Evolutionary conservation across 2,888 invertebrate genomes (phyloP).

Genomic region (Andrena bicolor): DNA sequence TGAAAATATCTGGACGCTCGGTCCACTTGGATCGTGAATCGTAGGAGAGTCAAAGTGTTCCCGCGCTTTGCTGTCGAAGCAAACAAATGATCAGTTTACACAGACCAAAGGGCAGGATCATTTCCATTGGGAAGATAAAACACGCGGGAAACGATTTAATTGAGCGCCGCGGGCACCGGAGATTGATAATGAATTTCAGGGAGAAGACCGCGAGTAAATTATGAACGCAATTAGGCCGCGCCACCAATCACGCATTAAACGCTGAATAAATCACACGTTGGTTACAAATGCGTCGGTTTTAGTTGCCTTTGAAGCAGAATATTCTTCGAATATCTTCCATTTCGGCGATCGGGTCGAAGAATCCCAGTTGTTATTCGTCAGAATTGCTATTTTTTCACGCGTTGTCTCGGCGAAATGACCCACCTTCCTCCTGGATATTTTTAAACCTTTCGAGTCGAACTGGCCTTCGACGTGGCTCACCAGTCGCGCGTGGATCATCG

Average conservation of each 20-base stretch:
- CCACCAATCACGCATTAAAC: slow-evolving; percentile 36
- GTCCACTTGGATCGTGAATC: not conserved
- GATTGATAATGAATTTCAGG: slow-evolving; percentile 42
- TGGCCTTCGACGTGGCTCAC: slow-evolving; percentile 17
- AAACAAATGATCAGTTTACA: not conserved
- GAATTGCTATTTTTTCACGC: slow-evolving; percentile 27
- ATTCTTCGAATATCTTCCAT: not conserved
- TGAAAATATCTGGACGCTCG: not conserved
- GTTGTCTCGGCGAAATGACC: slow-evolving; percentile 60
- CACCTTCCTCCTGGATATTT: slow-evolving; percentile 66
- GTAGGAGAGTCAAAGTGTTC: not conserved
- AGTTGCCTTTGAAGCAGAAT: too few relatives aligned
- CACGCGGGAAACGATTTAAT: not conserved
- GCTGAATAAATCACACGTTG: slow-evolving; percentile 31
- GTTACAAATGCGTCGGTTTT: not conserved
- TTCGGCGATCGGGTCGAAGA: not conserved
- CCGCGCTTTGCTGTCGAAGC: too few relatives aligned
- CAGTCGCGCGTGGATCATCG: slow-evolving; percentile 63
- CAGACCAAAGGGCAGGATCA: too few relatives aligned
- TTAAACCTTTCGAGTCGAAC: slow-evolving; percentile 65
- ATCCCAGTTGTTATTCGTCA: slow-evolving; percentile 19
- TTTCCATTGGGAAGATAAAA: not conserved
- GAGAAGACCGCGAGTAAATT: slow-evolving; percentile 26
- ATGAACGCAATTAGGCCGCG: slow-evolving; percentile 17
- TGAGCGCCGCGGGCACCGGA: not conserved